These are phyloP conservation scores for Sitophilus oryzae DNA, from an alignment of 1,140 invertebrate genomes.

Conservation along the genomic window DNA sequence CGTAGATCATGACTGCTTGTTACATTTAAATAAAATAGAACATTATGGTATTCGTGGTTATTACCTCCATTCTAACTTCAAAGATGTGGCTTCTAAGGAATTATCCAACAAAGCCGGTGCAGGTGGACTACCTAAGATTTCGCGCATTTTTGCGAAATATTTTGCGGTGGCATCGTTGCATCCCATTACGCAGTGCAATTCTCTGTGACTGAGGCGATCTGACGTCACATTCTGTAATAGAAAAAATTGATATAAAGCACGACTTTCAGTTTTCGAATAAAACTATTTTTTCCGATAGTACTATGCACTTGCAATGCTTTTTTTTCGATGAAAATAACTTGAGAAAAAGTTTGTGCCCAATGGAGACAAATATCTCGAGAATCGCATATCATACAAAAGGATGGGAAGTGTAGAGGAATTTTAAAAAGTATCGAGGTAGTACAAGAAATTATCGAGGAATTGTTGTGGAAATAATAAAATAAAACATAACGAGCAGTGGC, in stretches of 20 bases:
- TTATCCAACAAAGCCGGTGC: slow-evolving; percentile 71
- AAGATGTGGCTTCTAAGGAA: slow-evolving; percentile 64
- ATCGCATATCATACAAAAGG: neutral
- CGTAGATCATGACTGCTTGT: too few relatives aligned
- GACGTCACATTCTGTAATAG: slow-evolving; percentile 57
- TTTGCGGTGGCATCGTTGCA: slow-evolving; percentile 70
- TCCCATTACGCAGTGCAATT: slow-evolving; percentile 72
- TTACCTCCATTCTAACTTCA: slow-evolving; percentile 72
- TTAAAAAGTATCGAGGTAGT: too few relatives aligned
- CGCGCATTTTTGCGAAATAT: slow-evolving; percentile 66
- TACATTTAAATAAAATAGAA: neutral
- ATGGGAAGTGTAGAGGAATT: too few relatives aligned
- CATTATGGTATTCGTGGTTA: neutral
- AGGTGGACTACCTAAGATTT: slow-evolving; percentile 60
- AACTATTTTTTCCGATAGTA: neutral
- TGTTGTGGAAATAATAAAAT: too few relatives aligned
- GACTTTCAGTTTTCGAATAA: neutral
- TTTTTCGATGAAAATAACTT: neutral
- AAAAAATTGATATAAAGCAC: slow-evolving; percentile 5
- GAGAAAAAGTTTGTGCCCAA: neutral
- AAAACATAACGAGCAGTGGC: too few relatives aligned
- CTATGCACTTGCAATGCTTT: neutral
- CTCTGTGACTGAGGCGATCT: slow-evolving; percentile 58
- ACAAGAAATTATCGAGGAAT: too few relatives aligned
- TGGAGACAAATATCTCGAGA: neutral